Conservation (phyloP, 1,140 invertebrate species). For the Pissodes strobi region DNA sequence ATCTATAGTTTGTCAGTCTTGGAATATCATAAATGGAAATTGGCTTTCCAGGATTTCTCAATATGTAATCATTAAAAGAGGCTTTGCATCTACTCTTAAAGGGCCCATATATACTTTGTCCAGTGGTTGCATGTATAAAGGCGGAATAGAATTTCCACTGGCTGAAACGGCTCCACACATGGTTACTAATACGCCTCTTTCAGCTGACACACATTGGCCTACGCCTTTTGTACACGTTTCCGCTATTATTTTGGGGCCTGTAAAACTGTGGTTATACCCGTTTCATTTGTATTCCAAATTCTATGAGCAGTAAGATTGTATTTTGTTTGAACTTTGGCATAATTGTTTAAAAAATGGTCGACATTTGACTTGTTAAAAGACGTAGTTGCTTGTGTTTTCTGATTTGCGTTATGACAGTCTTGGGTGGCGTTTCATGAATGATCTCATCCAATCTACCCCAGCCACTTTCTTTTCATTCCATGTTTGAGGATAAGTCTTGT, state of each 20-base stretch:
- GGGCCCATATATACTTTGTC: too few species aligned
- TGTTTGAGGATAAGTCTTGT: conserved; percentile 41
- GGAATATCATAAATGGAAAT: conserved; percentile 52
- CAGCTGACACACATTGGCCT: conserved; percentile 53
- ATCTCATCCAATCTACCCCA: conserved; percentile 53
- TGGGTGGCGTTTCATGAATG: too few species aligned
- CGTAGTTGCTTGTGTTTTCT: conserved; percentile 51
- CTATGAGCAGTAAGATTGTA: conserved; percentile 48
- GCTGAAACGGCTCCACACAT: conserved; percentile 51
- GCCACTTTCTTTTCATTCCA: conserved; percentile 51
- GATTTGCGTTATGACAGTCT: conserved; percentile 45
- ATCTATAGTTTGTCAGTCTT: conserved; percentile 31
- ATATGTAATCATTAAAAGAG: conserved; percentile 48
- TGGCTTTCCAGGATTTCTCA: conserved; percentile 44
- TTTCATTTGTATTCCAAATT: conserved; percentile 57
- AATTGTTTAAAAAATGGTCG: conserved; percentile 50
- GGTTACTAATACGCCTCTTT: too few species aligned
- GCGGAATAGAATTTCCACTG: conserved; percentile 47
- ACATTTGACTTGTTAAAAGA: conserved; percentile 55
- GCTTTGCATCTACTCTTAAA: conserved; percentile 54
- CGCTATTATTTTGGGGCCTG: conserved; percentile 54
- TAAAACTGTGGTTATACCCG: conserved; percentile 57
- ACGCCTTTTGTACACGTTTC: conserved; percentile 50
- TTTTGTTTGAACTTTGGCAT: conserved; percentile 21
- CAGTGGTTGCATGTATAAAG: too few species aligned